These are phyloP conservation scores for Ricordea florida DNA, from an alignment of 92 coral and sea anemone genomes.

Conservation along the genomic window DNA sequence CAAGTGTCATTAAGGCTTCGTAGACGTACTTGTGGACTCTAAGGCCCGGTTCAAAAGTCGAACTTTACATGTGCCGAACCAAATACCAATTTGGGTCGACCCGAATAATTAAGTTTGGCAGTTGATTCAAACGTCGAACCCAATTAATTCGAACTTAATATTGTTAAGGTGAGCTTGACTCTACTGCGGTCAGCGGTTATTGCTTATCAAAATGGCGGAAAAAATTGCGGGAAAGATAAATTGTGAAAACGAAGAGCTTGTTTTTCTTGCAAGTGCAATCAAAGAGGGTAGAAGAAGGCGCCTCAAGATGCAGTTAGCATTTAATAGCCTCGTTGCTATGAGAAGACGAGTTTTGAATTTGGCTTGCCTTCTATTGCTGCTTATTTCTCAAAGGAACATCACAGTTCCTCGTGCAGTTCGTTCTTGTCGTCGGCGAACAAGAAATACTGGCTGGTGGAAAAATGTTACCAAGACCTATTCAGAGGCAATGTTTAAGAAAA, in stretches of 20 bases:
- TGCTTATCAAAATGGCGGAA: conserved; percentile 2
- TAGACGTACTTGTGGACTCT: conserved; percentile 36
- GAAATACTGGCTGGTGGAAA: no score
- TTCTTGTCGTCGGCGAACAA: no score
- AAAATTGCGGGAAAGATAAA: not conserved
- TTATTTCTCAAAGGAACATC: conserved; percentile 30
- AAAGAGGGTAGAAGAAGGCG: conserved; percentile 11
- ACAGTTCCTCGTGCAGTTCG: not conserved
- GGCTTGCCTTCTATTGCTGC: conserved; percentile 3
- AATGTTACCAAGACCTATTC: no score
- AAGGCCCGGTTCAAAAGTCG: no score
- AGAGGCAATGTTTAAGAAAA: no score
- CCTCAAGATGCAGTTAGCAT: conserved; percentile 12
- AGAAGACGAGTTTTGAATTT: not conserved
- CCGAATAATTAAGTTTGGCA: no score
- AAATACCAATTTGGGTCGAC: no score
- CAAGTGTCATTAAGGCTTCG: conserved; percentile 40
- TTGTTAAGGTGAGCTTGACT: not conserved
- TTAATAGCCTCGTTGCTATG: not conserved
- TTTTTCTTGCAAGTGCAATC: conserved; percentile 2
- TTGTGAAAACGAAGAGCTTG: not conserved
- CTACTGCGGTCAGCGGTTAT: not conserved
- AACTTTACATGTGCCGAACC: no score
- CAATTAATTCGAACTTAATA: not conserved
- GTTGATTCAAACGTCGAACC: no score